Base-by-base conservation (phyloP, 92 coral and sea anemone genomes). In the Blastomussa wellsi region DNA sequence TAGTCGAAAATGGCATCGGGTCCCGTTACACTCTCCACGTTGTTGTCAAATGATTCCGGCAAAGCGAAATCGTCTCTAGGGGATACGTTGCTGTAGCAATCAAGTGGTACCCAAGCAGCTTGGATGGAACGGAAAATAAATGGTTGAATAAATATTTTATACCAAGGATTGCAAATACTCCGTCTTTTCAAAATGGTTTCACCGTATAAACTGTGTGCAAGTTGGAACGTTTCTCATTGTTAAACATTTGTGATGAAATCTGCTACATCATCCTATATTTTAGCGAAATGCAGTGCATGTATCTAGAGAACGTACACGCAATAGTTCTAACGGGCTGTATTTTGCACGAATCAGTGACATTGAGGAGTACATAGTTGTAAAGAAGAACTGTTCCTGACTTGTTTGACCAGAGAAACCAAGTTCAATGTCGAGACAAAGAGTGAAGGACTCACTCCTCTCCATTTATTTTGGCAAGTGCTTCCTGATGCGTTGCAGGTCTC, bases 1-100 rank as follows among this genome's bases (percentile, higher is more conserved):
- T 33, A 77, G 66, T 77, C 44, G 20, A 31, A 52, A 9, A 77
- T 77, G 2, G 68, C 66, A 32, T 77, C 80, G 17, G 80, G 37
- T 13, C 68, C 80, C n/a, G 67, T 17, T 3, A 47, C 80, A 32
- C 68, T 74, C 11, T 38, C 24, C 8, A 77, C 67, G 7, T 49
- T 49, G 60, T n/a, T 33, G 62, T 49, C 79, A 47, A 76, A 76
- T 15, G 26, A 48, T 31, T 32, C 66, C 42, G 42, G 66, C 48
- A 77, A 33, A 6, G 67, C 65, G 64, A 57, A 57, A 22, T 36
- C 67, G 14, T 74, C 4, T 26, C 20, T 55, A 24, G 80, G 80
- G 47, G 80, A 52, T 8, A 17, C 53, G 49, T 77, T 77, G 19
- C 15, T 35, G 49, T 5, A 77, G 80, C 80, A 77, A 37, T 38